Evolutionary conservation across 2,113 vertebrate genomes (phyloP), one percentile per base, ranked within the genome.

Genomic region (Stomatorhinus ivindoensis): DNA sequence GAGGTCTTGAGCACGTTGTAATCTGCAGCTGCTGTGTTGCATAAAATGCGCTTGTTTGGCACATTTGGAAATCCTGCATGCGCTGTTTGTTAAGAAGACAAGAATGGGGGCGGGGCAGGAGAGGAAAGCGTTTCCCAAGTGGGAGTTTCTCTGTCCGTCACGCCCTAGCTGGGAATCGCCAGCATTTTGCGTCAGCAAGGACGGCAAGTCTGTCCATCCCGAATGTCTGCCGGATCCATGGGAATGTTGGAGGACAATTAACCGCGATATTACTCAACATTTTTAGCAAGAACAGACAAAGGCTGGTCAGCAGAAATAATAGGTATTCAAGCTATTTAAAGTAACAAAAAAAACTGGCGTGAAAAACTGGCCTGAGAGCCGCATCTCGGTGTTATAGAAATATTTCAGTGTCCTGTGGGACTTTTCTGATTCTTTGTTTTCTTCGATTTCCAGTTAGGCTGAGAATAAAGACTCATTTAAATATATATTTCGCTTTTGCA

Each of bases 31-130:
- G 86, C 83, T 87, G 17, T 90, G 58, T 82, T 91, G 84, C 84
- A 89, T 90, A 91, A 89, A 89, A 90, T 90, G 46, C 76, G 82
- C 51, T 91, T 90, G 42, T 53, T 88, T 90, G 88, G 53, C 82
- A 85, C 89, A 73, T 89, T 89, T 15, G 46, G 27, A 89, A 91
- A n/a, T 69, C 89, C 89, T 89, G 88, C 35, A 61, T 84, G 73
- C 85, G 88, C 76, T 90, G 87, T 90, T 90, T 90, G 90, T 88
- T 47, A 42, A 48, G 53, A 88, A 27, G n/a, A 50, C 48, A 31
- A 65, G 47, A 88, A 47, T 4, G 44, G 55, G 9, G 10, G 69
- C 0, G 85, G 46, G 46, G 31, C 19, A 15, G 55, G 51, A 90
- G 21, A 27, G 73, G 4, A 13, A 51, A 61, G 50, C 84, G 42